phyloP scores from a whole-genome alignment of 1,140 invertebrate species.

The Bombus waltoni region DNA sequence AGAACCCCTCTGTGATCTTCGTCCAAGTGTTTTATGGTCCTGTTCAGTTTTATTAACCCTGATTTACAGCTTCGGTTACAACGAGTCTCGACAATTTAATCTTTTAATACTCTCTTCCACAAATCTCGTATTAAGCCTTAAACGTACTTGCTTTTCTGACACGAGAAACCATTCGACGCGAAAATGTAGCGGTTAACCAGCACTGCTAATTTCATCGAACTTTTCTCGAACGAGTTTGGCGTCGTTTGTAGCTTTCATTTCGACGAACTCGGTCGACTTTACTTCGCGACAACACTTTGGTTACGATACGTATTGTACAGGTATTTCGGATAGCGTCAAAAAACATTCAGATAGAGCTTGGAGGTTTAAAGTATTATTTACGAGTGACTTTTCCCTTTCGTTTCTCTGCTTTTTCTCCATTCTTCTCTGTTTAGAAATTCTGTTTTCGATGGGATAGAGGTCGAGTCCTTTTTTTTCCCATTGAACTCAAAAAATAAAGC shows the following conservation, averaged over 20 bases:
- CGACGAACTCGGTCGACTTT: not conserved
- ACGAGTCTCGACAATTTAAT: not conserved
- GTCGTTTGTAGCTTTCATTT: not conserved
- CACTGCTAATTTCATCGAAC: not conserved
- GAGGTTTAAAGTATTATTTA: not conserved
- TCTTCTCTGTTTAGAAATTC: not conserved
- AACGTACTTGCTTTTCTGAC: too few relatives aligned
- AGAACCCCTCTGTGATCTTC: conserved; percentile 6
- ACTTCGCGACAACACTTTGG: not conserved
- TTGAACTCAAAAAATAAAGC: conserved; percentile 23
- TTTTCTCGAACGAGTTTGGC: too few relatives aligned
- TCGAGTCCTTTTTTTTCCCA: not conserved
- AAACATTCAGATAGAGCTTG: not conserved
- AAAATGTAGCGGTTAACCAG: not conserved
- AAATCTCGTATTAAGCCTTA: not conserved
- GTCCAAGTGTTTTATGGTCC: conserved; percentile 12
- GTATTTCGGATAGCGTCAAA: not conserved
- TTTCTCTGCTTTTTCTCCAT: not conserved
- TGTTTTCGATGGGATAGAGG: not conserved
- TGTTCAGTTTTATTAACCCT: conserved; percentile 14
- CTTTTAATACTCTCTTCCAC: not conserved
- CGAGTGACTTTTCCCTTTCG: not conserved
- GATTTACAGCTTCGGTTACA: not conserved
- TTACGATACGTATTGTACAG: not conserved
- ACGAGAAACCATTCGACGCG: not conserved